These are phyloP conservation scores for Probosciger aterrimus DNA, from an alignment of 2,113 vertebrate species.

Conservation along the genomic window DNA sequence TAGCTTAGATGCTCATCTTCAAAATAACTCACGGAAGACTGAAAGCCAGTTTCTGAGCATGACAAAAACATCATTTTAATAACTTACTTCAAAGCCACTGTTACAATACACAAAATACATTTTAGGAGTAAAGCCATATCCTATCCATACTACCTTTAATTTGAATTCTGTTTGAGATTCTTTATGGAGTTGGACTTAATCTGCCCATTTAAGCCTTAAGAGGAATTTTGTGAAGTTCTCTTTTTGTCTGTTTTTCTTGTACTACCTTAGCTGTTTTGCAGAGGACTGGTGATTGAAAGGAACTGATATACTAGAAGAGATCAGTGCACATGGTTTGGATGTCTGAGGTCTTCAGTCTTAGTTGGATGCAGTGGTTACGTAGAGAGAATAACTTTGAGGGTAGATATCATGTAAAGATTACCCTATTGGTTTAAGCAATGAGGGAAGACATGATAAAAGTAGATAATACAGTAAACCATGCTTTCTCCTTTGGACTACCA, in stretches of 20 bases:
- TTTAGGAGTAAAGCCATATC: neutral
- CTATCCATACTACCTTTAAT: neutral
- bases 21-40: neutral
- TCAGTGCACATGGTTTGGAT: neutral
- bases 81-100: neutral
- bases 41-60: neutral
- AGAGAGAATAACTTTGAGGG: neutral
- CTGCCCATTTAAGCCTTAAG: neutral
- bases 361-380: neutral
- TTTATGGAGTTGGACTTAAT: neutral
- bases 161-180: neutral
- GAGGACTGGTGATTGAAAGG: neutral
- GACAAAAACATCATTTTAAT: neutral
- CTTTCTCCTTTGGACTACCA: neutral
- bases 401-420: neutral
- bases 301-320: neutral
- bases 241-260: neutral
- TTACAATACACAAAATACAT: neutral
- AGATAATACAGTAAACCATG: neutral
- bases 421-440: neutral
- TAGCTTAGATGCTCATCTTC: neutral
- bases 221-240: neutral
- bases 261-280: neutral
- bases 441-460: neutral
- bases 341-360: accelerated